Evolutionary conservation across 2,113 vertebrate species (phyloP).

Genomic region (Gallinago jamesoni): DNA sequence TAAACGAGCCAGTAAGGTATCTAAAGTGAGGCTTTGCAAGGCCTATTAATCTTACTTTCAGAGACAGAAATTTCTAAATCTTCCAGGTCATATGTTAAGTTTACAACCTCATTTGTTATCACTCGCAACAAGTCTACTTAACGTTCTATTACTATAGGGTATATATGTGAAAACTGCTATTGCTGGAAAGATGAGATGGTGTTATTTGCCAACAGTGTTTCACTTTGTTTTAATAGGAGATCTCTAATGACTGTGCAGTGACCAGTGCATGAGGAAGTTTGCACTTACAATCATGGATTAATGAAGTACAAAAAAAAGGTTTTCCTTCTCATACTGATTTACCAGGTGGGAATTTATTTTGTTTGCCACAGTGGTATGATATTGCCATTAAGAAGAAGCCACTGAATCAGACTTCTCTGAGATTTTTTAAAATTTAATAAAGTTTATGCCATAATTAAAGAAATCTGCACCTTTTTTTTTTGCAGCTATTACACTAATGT

Average conservation of each 20-base stretch:
- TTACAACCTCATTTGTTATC: not conserved
- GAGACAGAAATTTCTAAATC: not conserved
- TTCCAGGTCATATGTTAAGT: not conserved
- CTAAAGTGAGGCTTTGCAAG: not conserved
- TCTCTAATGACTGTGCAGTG: not conserved
- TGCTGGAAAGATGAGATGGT: not conserved
- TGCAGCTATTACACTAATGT: not conserved
- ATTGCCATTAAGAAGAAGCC: not conserved
- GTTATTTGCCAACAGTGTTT: not conserved
- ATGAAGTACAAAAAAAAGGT: not conserved
- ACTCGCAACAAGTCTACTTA: not conserved
- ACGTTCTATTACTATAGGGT: not conserved
- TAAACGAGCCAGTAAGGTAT: not conserved
- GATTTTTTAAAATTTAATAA: not conserved
- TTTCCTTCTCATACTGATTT: not conserved
- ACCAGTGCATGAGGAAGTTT: not conserved
- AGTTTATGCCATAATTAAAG: not conserved
- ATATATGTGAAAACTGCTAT: not conserved
- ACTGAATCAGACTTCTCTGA: not conserved
- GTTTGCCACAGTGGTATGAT: not conserved
- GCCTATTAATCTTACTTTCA: not conserved
- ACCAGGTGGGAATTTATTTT: not conserved
- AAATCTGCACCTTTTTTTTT: not conserved
- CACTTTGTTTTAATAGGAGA: not conserved
- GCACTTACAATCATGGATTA: not conserved